A percentile compares a stretch with the other conserved stretches of the same genome.
phyloP scores from a whole-genome alignment of 2,797 vertebrate genomes.

The Naso thynnoides region DNA sequence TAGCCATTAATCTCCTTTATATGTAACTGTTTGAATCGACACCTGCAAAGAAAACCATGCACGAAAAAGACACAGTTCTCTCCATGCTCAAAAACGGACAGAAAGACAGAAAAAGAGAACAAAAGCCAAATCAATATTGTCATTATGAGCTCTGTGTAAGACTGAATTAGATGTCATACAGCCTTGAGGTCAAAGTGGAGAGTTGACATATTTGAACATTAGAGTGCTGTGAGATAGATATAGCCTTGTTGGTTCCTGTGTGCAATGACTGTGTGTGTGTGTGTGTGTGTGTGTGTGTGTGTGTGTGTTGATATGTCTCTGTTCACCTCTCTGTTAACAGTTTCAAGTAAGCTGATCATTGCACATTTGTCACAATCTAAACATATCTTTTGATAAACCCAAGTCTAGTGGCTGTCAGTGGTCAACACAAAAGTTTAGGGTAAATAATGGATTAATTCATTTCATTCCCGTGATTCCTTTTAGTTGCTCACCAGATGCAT shows the following conservation, averaged over 20 bases:
- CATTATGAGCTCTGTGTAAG: slow-evolving; percentile 73
- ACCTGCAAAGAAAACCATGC: slow-evolving; percentile 13
- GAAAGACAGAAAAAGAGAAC: slow-evolving; percentile 28
- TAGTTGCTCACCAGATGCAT: too few relatives aligned
- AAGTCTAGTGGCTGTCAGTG: background rate
- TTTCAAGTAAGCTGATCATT: background rate
- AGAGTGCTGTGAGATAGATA: slow-evolving; percentile 66
- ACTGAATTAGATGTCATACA: slow-evolving; percentile 81
- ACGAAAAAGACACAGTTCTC: slow-evolving; percentile 50
- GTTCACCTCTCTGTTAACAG: background rate
- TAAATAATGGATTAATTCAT: background rate
- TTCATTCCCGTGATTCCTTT: too few relatives aligned
- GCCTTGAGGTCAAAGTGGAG: slow-evolving; percentile 65
- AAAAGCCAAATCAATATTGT: slow-evolving; percentile 78
- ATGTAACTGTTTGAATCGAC: background rate
- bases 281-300: too few relatives aligned
- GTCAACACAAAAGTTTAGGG: background rate
- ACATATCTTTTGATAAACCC: background rate
- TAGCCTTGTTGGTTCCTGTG: too few relatives aligned
- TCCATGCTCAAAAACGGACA: slow-evolving; percentile 26
- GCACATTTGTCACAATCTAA: background rate
- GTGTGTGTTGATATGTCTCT: slow-evolving; percentile 18
- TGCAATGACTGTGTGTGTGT: too few relatives aligned
- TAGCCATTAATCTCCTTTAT: background rate
- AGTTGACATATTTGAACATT: slow-evolving; percentile 74